Base-by-base conservation (phyloP, 2,797 vertebrate genomes). In the Hypotaenidia okinawae region DNA sequence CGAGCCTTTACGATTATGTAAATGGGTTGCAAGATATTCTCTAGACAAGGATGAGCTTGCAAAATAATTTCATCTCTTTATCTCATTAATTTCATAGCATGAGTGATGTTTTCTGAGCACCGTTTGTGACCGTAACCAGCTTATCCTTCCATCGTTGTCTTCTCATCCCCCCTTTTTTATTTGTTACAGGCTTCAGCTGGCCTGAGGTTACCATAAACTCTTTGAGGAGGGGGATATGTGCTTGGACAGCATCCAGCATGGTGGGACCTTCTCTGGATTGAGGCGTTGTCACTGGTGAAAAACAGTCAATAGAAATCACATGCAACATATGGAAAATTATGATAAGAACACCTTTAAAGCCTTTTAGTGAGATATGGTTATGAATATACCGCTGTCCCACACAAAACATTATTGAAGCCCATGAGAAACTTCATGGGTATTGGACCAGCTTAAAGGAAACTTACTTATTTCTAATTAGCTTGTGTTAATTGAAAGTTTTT, bases 331-430 rank as follows among this genome's bases (percentile, higher is more conserved):
- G 92, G 87, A 24, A 87, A 80, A 85, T 59, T 9, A 27, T 33
- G 90, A 87, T 91, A 90, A 91, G 83, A 43, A 47, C n/a, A 51
- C 10, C 59, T 82, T 89, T 79, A 87, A 91, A 95, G 59, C 32
- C 37, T 72, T 78, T 94, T 55, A 76, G 62, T 87, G 66, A 84
- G 75, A 41, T 68, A 22, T 28, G 59, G 19, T 87, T 45, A 33
- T 51, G 70, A 81, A 39, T 76, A 55, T 58, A 14, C 55, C 27
- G 28, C 30, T 87, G 93, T 94, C 84, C 84, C 73, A 78, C 45
- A 84, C 77, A 72, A 91, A 89, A 61, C 19, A 3, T 33, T 39
- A 17, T 13, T 17, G 59, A 87, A 87, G 78, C 45, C 58, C 6
- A 0, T 7, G 13, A 76, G 63, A 75, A 91, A 51, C 45, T 89